A percentile compares a stretch with the other conserved stretches of the same genome.
These are phyloP conservation scores for Oplegnathus fasciatus DNA, from an alignment of 2,113 vertebrate genomes.

Conservation along the genomic window DNA sequence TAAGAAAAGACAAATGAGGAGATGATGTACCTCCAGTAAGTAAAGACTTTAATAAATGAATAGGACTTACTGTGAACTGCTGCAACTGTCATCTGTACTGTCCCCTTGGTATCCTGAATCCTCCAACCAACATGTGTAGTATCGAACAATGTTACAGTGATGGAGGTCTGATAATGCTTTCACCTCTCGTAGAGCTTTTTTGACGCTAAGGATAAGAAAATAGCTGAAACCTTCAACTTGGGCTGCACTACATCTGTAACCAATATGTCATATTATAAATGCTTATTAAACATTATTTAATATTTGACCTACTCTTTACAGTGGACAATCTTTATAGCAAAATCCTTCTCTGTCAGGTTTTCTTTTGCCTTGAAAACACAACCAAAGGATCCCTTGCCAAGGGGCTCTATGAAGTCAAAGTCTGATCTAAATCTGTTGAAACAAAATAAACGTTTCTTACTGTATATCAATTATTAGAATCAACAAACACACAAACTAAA, in stretches of 20 bases:
- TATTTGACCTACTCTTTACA: slow-evolving; percentile 66
- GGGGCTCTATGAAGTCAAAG: slow-evolving; percentile 54
- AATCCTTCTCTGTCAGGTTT: slow-evolving; percentile 51
- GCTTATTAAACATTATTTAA: background rate
- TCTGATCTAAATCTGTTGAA: slow-evolving; percentile 73
- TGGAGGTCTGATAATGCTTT: slow-evolving; percentile 62
- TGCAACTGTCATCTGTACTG: slow-evolving; percentile 40
- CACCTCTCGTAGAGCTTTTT: slow-evolving; percentile 79
- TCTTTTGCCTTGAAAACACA: slow-evolving; percentile 77
- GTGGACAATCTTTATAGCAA: slow-evolving; percentile 80
- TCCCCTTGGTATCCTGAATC: slow-evolving; percentile 58
- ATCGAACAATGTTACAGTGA: slow-evolving; percentile 82
- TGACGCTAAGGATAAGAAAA: slow-evolving; percentile 32
- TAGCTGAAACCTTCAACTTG: background rate
- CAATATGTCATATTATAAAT: background rate
- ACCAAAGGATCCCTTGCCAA: slow-evolving; percentile 81
- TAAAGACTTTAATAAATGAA: accelerated
- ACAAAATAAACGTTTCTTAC: background rate
- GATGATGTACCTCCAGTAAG: background rate
- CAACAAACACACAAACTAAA: background rate
- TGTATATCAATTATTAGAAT: background rate
- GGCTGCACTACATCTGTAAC: background rate
- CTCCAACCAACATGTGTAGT: slow-evolving; percentile 77
- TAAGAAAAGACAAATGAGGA: background rate
- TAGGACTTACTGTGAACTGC: slow-evolving; percentile 70